These are phyloP conservation scores for Cosmia trapezina DNA, from an alignment of 2,888 invertebrate genomes.

Conservation along the genomic window DNA sequence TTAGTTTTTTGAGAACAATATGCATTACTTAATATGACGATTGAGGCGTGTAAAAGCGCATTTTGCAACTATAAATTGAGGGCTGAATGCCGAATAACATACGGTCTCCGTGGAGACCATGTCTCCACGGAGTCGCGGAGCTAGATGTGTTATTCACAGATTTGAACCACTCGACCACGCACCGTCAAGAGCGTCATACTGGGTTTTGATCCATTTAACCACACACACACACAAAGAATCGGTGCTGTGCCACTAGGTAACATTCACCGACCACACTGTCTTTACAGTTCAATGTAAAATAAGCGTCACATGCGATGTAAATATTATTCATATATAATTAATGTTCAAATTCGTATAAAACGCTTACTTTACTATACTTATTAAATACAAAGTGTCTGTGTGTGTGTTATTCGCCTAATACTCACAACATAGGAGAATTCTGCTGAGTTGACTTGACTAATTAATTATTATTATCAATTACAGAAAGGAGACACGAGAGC, in stretches of 20 bases:
- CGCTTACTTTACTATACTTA: neutral
- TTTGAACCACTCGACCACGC: neutral
- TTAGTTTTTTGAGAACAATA: neutral
- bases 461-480: slow-evolving; percentile 1
- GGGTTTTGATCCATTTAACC: neutral
- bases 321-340: neutral
- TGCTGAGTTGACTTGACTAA: neutral
- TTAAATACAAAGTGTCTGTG: neutral
- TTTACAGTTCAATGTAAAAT: neutral
- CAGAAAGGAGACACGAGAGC: slow-evolving; percentile 2
- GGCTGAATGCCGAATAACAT: neutral
- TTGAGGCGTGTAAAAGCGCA: neutral
- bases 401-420: neutral
- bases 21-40: neutral
- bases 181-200: neutral
- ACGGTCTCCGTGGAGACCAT: fast-evolving
- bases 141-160: neutral
- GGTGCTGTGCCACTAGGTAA: neutral
- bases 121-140: neutral
- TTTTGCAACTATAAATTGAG: neutral
- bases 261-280: neutral
- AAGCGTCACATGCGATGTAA: neutral
- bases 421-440: neutral
- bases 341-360: neutral
- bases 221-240: too few species aligned